A percentile compares a stretch with the other conserved stretches of the same genome.
Conservation (phyloP, 1,140 invertebrate species). For the Myzus persicae region DNA sequence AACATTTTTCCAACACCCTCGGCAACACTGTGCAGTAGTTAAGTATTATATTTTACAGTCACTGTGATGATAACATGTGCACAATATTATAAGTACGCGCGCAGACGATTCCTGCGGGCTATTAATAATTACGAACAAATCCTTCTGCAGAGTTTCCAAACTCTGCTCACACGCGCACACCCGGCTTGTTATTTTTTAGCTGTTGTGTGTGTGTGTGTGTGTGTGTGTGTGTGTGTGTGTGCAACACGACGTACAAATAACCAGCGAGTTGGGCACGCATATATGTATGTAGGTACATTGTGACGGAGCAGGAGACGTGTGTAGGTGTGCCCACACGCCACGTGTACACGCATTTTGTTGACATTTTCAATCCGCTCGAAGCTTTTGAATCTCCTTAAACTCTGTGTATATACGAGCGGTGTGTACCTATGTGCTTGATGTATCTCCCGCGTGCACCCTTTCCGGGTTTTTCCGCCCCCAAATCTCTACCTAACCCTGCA, state of each 20-base stretch:
- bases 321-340: too few species aligned
- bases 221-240: too few species aligned
- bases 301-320: not conserved
- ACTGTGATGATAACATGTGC: too few species aligned
- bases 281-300: not conserved
- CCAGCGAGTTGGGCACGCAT: not conserved
- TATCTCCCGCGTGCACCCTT: not conserved
- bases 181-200: not conserved
- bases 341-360: conserved; percentile 14
- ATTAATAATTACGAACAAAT: too few species aligned
- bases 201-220: too few species aligned
- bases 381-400: conserved; percentile 4
- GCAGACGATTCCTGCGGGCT: not conserved
- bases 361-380: not conserved
- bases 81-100: not conserved
- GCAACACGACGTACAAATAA: not conserved
- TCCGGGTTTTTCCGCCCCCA: not conserved
- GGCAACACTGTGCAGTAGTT: too few species aligned
- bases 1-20: too few species aligned
- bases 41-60: too few species aligned
- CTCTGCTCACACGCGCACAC: not conserved
- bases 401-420: not conserved
- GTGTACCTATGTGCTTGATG: not conserved
- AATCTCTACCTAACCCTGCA: not conserved
- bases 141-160: not conserved